These are phyloP conservation scores for Synergus umbraculus DNA, from an alignment of 2,888 invertebrate genomes.

Conservation along the genomic window DNA sequence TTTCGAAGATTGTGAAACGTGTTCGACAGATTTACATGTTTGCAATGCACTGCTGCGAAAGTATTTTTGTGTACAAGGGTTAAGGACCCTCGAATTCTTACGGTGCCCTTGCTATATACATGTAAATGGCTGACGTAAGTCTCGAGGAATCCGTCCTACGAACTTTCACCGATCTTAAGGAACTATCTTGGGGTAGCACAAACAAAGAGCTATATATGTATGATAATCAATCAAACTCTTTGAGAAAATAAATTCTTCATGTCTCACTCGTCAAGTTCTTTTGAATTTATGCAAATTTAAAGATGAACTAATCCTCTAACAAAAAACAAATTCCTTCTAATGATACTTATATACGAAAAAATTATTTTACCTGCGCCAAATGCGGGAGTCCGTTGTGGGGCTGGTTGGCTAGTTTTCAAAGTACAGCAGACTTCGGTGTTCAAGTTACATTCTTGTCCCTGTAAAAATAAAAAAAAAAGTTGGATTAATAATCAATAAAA, in stretches of 20 bases:
- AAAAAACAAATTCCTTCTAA: background rate
- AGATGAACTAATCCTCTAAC: background rate
- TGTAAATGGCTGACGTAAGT: conserved; percentile 50
- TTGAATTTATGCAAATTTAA: background rate
- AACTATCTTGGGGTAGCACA: conserved; percentile 42
- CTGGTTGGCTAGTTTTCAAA: conserved; percentile 41
- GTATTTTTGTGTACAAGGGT: conserved; percentile 46
- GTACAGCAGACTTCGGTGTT: conserved; percentile 66
- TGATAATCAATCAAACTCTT: background rate
- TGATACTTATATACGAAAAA: background rate
- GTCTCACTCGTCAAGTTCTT: background rate
- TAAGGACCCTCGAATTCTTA: conserved; percentile 48
- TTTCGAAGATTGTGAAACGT: background rate
- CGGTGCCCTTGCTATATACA: conserved; percentile 48
- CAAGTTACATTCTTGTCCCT: conserved; percentile 65
- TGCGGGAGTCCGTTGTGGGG: background rate
- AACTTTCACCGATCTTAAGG: conserved; percentile 47
- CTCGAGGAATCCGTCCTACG: conserved; percentile 43
- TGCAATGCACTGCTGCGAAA: conserved; percentile 1
- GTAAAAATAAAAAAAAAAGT: conserved; percentile 47
- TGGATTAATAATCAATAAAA: background rate
- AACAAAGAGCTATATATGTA: background rate
- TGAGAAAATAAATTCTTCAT: background rate
- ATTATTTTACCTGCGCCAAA: background rate
- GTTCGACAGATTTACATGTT: conserved; percentile 13